A percentile compares a stretch with the other conserved stretches of the same genome.
Evolutionary conservation across 2,888 invertebrate species (phyloP).

Genomic region (Pseudoips prasinana): DNA sequence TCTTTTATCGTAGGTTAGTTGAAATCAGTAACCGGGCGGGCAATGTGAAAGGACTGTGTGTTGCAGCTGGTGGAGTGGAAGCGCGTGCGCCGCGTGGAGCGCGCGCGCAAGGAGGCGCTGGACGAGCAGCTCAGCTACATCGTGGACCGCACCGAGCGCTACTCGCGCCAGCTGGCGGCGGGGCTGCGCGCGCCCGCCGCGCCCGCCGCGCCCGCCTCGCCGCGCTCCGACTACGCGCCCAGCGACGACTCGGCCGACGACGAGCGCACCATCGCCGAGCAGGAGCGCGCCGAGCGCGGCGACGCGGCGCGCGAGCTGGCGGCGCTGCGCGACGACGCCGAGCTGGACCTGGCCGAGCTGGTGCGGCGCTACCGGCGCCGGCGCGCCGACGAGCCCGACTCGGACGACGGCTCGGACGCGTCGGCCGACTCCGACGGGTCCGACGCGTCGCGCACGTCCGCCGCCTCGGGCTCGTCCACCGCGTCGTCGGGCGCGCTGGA

Average conservation of each 20-base stretch:
- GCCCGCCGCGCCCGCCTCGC: slow-evolving; percentile 80
- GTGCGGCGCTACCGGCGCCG: slow-evolving; percentile 87
- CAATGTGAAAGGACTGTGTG: no score
- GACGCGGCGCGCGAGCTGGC: slow-evolving; percentile 86
- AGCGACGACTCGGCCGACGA: slow-evolving; percentile 86
- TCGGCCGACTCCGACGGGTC: slow-evolving; percentile 56
- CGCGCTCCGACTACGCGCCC: slow-evolving; percentile 86
- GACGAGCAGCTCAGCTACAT: slow-evolving; percentile 98
- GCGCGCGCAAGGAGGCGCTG: slow-evolving; percentile 95
- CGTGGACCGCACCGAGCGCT: slow-evolving; percentile 98
- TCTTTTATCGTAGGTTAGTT: no score
- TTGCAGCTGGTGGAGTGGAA: slow-evolving; percentile 94
- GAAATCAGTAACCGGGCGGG: no score
- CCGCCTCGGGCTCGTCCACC: slow-evolving; percentile 31
- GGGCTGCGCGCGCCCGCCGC: slow-evolving; percentile 81
- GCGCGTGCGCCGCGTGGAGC: slow-evolving; percentile 94
- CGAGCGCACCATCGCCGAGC: slow-evolving; percentile 66
- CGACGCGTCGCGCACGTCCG: slow-evolving; percentile 68
- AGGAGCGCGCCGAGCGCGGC: slow-evolving; percentile 83
- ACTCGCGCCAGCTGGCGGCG: slow-evolving; percentile 94
- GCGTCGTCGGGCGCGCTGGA: slow-evolving; percentile 42
- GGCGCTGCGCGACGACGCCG: slow-evolving; percentile 89
- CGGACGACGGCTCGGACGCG: slow-evolving; percentile 57
- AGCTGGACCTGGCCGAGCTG: slow-evolving; percentile 91
- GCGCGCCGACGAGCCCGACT: slow-evolving; percentile 22